Evolutionary conservation across 2,797 vertebrate species (phyloP), one percentile per base, ranked within the genome.

Genomic region (Acipenser oxyrinchus): DNA sequence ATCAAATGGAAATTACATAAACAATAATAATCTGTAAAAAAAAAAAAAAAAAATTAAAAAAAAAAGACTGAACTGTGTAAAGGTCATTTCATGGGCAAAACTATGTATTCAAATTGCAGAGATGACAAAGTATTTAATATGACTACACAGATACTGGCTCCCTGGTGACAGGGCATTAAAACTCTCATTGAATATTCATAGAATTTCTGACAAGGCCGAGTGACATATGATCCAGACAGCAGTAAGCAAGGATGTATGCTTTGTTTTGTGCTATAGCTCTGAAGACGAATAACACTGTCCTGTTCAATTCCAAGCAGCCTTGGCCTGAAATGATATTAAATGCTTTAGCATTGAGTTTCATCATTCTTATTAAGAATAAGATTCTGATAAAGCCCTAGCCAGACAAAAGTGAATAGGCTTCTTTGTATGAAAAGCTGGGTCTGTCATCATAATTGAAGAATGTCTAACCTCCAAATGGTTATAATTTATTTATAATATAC

Each of bases 141-240:
- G 75, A 80, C 75, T 82, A 70, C 73, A 74, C 10, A 75, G 82
- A 81, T 83, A 83, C 80, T 82, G 80, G 79, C 74, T 84, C 74
- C 77, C 75, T 83, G 82, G 84, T 82, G 81, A 84, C 81, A 84
- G 85, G 79, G 81, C 78, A 84, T 83, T 84, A 84, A 84, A 84
- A 80, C 61, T 71, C 83, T 87, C 82, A 84, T 87, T 86, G 84
- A 82, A 86, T 87, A 87, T 87, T 86, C 84, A 87, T 86, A 78
- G 82, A 77, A 80, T 84, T 82, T 77, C 73, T 83, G 83, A 86
- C 85, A 87, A 79, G 79, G 76, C 78, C 72, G 77, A 82, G 71
- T 79, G 84, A 83, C 81, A 82, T 50, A 74, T 73, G 81, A 82
- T 81, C 73, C 69, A 68, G 66, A 75, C 64, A 70, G 63, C 66